Conservation (phyloP, 2,888 invertebrate species). For the Megaustenia siamemsis region DNA sequence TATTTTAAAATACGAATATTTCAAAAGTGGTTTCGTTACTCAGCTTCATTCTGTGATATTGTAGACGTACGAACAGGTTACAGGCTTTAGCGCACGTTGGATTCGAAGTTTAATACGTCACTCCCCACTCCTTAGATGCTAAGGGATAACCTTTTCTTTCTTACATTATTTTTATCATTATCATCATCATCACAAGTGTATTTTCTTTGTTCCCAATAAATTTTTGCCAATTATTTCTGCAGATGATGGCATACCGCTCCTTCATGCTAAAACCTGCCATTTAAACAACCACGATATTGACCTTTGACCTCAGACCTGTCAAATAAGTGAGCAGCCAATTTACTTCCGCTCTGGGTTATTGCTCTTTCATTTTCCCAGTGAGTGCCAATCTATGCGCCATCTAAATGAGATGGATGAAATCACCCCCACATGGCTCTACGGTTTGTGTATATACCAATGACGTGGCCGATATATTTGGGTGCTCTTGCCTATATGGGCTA, state of each 20-base stretch:
- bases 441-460: background rate
- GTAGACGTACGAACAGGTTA: too few species aligned
- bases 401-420: slow-evolving; percentile 24
- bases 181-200: too few species aligned
- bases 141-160: too few species aligned
- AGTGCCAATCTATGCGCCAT: slow-evolving; percentile 26
- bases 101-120: too few species aligned
- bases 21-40: too few species aligned
- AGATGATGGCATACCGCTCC: background rate
- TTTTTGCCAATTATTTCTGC: background rate
- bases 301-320: slow-evolving; percentile 34
- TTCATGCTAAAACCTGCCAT: background rate
- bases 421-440: background rate
- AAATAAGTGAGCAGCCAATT: slow-evolving; percentile 38
- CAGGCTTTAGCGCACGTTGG: too few species aligned
- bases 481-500: background rate
- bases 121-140: too few species aligned
- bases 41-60: too few species aligned
- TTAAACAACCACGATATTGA: background rate
- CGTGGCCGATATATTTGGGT: background rate
- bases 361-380: slow-evolving; percentile 22
- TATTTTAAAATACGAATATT: too few species aligned
- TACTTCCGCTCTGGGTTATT: slow-evolving; percentile 21
- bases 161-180: too few species aligned
- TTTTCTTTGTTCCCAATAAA: background rate